A percentile compares a stretch with the other conserved stretches of the same genome.
Evolutionary conservation across 2,113 vertebrate species (phyloP).

Genomic region (Chionodraco myersi): DNA sequence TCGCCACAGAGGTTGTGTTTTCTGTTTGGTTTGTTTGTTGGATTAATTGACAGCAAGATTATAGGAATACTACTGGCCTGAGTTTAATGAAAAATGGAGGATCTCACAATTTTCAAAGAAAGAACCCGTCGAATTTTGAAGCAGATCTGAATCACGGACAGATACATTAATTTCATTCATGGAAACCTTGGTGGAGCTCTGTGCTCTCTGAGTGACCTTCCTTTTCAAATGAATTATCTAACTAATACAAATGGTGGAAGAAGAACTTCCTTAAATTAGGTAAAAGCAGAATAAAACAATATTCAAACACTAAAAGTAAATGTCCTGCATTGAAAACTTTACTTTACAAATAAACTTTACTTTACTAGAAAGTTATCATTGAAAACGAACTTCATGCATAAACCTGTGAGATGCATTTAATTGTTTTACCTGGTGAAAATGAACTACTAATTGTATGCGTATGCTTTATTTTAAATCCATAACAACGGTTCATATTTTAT

Average conservation of each 20-base stretch:
- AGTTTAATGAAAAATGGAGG: too few relatives aligned
- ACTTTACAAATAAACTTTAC: not conserved
- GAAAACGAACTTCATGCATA: not conserved
- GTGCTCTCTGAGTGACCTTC: too few relatives aligned
- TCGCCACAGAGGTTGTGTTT: too few relatives aligned
- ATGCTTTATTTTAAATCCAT: not conserved
- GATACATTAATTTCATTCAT: too few relatives aligned
- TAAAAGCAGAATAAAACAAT: not conserved
- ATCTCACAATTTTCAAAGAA: too few relatives aligned
- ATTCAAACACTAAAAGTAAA: not conserved
- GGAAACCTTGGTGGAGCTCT: too few relatives aligned
- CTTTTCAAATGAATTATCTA: slow-evolving; percentile 8
- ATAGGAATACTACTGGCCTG: too few relatives aligned
- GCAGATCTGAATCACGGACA: too few relatives aligned
- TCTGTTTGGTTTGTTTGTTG: too few relatives aligned
- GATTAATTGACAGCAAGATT: too few relatives aligned
- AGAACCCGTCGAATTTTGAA: too few relatives aligned
- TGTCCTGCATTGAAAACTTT: not conserved
- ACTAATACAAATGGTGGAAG: not conserved
- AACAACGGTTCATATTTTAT: not conserved
- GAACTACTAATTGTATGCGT: not conserved
- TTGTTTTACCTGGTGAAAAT: not conserved
- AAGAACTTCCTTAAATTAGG: not conserved
- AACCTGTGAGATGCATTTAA: not conserved
- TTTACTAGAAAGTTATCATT: not conserved